A percentile compares a stretch with the other conserved stretches of the same genome.
phyloP scores from a whole-genome alignment of 2,797 vertebrate species.

The Leptodactylus fallax region DNA sequence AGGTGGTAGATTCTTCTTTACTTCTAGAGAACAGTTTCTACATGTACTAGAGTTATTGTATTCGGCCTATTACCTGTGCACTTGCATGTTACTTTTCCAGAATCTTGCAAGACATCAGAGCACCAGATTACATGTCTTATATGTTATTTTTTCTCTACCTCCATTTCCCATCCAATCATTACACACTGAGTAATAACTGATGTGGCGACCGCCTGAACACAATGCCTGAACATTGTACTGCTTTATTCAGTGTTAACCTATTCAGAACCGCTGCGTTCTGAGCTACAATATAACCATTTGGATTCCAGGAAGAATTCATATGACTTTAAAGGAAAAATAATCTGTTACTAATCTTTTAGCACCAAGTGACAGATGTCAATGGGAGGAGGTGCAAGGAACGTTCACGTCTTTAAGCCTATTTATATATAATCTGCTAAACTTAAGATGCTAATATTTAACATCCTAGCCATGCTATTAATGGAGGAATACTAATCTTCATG shows the following conservation, averaged over 20 bases:
- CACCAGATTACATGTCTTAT: too few relatives aligned
- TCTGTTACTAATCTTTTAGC: conserved; percentile 18
- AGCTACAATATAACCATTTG: background rate
- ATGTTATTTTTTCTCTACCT: too few relatives aligned
- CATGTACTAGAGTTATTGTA: too few relatives aligned
- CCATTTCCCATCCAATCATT: background rate
- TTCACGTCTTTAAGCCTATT: conserved; percentile 42
- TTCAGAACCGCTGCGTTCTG: background rate
- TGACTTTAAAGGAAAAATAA: conserved; percentile 6
- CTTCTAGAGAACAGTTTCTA: too few relatives aligned
- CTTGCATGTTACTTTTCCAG: too few relatives aligned
- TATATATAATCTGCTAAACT: conserved; percentile 42
- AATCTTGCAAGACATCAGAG: too few relatives aligned
- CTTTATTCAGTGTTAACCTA: background rate
- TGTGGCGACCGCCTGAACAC: background rate
- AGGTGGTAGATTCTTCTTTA: too few relatives aligned
- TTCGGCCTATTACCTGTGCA: too few relatives aligned
- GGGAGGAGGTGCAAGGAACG: conserved; percentile 27
- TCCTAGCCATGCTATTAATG: background rate
- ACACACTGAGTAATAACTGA: background rate
- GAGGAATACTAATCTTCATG: background rate
- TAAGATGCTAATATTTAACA: conserved; percentile 45
- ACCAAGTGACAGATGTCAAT: conserved; percentile 31
- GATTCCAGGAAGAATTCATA: background rate
- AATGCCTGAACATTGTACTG: background rate